Evolutionary conservation across 2,888 invertebrate species (phyloP).

Genomic region (Acheta domesticus): DNA sequence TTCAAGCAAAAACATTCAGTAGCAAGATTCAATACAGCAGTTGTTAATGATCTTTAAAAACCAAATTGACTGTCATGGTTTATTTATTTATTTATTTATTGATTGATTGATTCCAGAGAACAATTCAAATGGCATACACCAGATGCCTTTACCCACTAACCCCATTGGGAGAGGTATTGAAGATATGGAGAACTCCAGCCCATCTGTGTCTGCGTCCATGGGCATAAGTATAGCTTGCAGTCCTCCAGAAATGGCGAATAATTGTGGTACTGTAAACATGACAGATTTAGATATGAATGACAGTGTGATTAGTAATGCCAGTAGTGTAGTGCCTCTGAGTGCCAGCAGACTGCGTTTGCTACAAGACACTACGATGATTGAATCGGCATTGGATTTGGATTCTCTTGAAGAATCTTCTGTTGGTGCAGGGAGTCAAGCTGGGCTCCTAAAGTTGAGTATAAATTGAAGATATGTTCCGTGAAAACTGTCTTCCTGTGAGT

Average conservation of each 20-base stretch:
- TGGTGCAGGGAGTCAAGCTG: constrained; percentile 64
- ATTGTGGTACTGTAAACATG: constrained; percentile 26
- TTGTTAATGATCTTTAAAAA: no score
- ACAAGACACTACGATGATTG: constrained; percentile 87
- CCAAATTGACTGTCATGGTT: no score
- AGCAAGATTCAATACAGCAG: no score
- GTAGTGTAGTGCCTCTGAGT: constrained; percentile 49
- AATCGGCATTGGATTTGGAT: constrained; percentile 83
- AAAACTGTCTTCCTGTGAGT: constrained; percentile 1
- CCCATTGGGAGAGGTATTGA: background rate
- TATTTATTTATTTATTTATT: no score
- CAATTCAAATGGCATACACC: constrained; percentile 63
- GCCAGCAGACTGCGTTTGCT: constrained; percentile 73
- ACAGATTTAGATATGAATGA: constrained; percentile 29
- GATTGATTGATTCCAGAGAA: constrained; percentile 55
- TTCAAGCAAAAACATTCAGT: no score
- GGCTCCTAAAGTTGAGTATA: constrained; percentile 54
- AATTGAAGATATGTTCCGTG: background rate
- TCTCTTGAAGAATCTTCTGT: constrained; percentile 70
- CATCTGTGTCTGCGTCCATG: constrained; percentile 23
- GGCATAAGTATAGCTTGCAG: background rate
- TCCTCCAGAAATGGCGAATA: constrained; percentile 12
- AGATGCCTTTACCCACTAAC: constrained; percentile 40
- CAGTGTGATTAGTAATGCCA: constrained; percentile 32
- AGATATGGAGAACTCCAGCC: constrained; percentile 26